Evolutionary conservation across 2,797 vertebrate genomes (phyloP).

Genomic region (Protonibea diacanthus): DNA sequence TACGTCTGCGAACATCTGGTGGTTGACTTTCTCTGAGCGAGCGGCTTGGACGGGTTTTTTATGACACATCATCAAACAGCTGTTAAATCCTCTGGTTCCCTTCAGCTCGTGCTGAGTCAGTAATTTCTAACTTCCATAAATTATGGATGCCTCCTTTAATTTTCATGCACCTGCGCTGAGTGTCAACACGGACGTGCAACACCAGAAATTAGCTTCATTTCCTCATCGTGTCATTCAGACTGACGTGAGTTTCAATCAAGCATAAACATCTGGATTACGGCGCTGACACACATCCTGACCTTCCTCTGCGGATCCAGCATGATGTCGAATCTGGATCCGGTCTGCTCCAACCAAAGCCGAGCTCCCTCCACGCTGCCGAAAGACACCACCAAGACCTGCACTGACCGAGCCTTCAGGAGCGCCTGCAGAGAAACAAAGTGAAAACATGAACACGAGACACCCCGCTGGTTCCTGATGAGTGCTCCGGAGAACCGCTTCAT

Average conservation of each 20-base stretch:
- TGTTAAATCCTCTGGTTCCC: constrained; percentile 6
- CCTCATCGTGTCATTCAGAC: too few species aligned
- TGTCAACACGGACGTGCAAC: too few species aligned
- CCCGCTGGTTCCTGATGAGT: too few species aligned
- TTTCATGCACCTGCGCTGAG: not conserved
- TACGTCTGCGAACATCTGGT: constrained; percentile 51
- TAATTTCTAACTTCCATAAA: not conserved
- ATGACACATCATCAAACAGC: constrained; percentile 51
- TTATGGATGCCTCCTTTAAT: not conserved
- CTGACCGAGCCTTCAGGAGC: constrained; percentile 77
- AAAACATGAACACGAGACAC: not conserved
- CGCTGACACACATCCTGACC: constrained; percentile 53
- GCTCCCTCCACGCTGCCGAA: constrained; percentile 79
- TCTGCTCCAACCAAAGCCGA: constrained; percentile 80
- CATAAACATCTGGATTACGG: too few species aligned
- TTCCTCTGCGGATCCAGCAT: constrained; percentile 81
- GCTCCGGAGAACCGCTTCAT: too few species aligned
- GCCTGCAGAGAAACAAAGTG: constrained; percentile 48
- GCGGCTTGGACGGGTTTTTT: constrained; percentile 5
- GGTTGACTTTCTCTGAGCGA: constrained; percentile 26
- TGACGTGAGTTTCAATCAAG: too few species aligned
- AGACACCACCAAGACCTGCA: constrained; percentile 79
- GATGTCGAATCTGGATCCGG: constrained; percentile 76
- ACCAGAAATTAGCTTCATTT: not conserved
- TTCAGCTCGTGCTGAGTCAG: constrained; percentile 10